phyloP scores from a whole-genome alignment of 2,888 invertebrate genomes.

The Lithosia quadra region DNA sequence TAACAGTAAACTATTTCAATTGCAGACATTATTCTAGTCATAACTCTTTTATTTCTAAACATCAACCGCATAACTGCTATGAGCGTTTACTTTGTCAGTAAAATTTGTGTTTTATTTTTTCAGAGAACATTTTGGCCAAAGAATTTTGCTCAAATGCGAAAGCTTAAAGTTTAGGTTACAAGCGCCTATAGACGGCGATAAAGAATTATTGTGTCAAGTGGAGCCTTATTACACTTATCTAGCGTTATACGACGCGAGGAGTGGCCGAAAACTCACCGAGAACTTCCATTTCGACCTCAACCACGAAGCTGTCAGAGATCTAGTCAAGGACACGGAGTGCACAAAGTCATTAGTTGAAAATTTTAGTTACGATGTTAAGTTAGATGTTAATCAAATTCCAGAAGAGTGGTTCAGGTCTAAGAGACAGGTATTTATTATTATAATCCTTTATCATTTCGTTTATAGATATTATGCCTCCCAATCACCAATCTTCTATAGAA shows the following conservation, averaged over 20 bases:
- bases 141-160: slow-evolving; percentile 94
- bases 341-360: slow-evolving; percentile 83
- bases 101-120: slow-evolving; percentile 48
- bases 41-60: slow-evolving; percentile 13
- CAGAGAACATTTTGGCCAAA: slow-evolving; percentile 95
- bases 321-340: slow-evolving; percentile 82
- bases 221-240: slow-evolving; percentile 98
- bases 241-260: slow-evolving; percentile 95
- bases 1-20: background rate
- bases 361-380: slow-evolving; percentile 85
- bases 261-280: slow-evolving; percentile 95
- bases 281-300: slow-evolving; percentile 97
- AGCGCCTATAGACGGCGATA: slow-evolving; percentile 92
- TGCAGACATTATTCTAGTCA: too few relatives aligned
- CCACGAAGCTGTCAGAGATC: slow-evolving; percentile 89
- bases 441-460: background rate
- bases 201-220: slow-evolving; percentile 92
- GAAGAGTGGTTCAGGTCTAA: slow-evolving; percentile 91
- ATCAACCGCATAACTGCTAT: background rate
- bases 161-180: slow-evolving; percentile 94
- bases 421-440: slow-evolving; percentile 81
- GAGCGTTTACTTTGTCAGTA: background rate
- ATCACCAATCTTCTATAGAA: too few relatives aligned
- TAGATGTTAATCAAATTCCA: slow-evolving; percentile 90
- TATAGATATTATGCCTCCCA: too few relatives aligned